Base-by-base conservation (phyloP, 1,140 invertebrate species). In the Acromyrmex heyeri region DNA sequence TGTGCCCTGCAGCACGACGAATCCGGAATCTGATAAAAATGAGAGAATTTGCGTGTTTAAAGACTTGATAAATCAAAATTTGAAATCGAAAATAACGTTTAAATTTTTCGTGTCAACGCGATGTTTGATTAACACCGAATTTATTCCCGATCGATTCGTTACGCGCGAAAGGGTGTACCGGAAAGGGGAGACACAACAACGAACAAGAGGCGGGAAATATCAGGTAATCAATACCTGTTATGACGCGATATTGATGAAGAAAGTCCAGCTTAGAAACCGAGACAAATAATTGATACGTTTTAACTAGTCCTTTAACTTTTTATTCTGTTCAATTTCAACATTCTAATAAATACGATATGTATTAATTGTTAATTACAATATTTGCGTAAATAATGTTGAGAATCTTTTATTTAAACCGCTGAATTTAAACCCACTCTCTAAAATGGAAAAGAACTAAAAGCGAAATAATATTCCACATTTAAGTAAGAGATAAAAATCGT, bases 1-100 rank as follows among this genome's bases (percentile, higher is more conserved):
- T 64, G 98, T 98, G 61, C 98, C 98, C 95, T 98, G 98, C 5
- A 98, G 96, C 94, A 99, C 97, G 62, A 98, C 98, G 95, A 98
- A 98, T 53, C 98, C 98, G 44, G 97, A 98, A 95, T 98, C 98
- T 98, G 94, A 0, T 27, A 96, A 96, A 78, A 44, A 79, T 70
- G 24, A 69, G 16, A 55, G 12, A 67, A 59, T 57, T 69, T 34
- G 2, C 10, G 5, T 59, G 12, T 62, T 38, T 16, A 69, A 77
- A 44, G 14, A 48, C 0, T 44, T 55, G 73, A 81, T 38, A 14
- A 50, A 38, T 57, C 57, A 21, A 75, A 30, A 77, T 44, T 34
- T 44, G 4, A 59, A 61, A 38, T 62, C 10, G 34, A n/a, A 2
- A 5, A 69, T 44, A 21, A 5, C 0, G 12, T n/a, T 69, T 24